These are phyloP conservation scores for Tetraodon nigroviridis DNA, from an alignment of 2,113 vertebrate species.

Conservation along the genomic window DNA sequence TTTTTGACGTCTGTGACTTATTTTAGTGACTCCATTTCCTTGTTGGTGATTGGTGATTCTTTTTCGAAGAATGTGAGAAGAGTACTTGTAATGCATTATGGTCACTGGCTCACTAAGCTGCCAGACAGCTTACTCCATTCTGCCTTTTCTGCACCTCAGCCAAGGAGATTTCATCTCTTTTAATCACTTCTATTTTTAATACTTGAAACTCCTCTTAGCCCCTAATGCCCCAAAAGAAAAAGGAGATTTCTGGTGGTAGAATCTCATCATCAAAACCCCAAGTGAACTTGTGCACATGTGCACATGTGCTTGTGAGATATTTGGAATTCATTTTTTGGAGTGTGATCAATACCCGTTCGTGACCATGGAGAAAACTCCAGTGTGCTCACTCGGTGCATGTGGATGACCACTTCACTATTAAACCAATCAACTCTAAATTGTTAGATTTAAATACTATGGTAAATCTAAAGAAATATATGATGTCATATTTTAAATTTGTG, in stretches of 20 bases:
- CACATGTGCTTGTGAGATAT: conserved; percentile 65
- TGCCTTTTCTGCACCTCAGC: conserved; percentile 73
- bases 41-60: conserved; percentile 68
- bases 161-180: conserved; percentile 77
- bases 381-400: conserved; percentile 51
- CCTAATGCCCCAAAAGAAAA: conserved; percentile 48
- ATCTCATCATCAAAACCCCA: conserved; percentile 57
- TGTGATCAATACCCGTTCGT: conserved; percentile 46
- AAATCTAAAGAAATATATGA: conserved; percentile 48
- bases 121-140: conserved; percentile 70
- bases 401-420: conserved; percentile 43
- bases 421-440: conserved; percentile 41
- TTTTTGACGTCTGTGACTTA: conserved; percentile 80
- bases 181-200: conserved; percentile 74
- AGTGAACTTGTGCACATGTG: conserved; percentile 61
- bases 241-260: conserved; percentile 59
- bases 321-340: conserved; percentile 49
- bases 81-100: conserved; percentile 63
- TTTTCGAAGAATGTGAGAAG: conserved; percentile 67
- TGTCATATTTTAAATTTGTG: conserved; percentile 30
- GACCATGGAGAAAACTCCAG: conserved; percentile 39
- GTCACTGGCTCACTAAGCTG: conserved; percentile 61
- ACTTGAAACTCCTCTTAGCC: conserved; percentile 70
- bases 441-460: conserved; percentile 42
- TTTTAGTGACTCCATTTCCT: conserved; percentile 75